Evolutionary conservation across 2,113 vertebrate genomes (phyloP).

Genomic region (Alouatta palliata): DNA sequence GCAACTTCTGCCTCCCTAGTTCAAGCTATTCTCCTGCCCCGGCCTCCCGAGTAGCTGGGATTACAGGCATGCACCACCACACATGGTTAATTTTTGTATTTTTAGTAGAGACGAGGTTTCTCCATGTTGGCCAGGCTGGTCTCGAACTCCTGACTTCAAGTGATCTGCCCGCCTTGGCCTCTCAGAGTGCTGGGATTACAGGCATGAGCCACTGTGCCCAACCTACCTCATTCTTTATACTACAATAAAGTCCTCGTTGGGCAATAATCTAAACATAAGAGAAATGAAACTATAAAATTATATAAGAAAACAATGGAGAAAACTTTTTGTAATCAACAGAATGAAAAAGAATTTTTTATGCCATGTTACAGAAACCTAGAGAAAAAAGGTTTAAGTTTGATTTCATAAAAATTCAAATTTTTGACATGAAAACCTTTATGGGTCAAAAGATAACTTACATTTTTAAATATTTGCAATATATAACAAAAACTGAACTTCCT

Average conservation of each 20-base stretch:
- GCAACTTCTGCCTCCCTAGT: not conserved
- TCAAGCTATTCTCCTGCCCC: too few species aligned
- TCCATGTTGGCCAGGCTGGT: not conserved
- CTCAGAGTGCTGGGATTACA: not conserved
- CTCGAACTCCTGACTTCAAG: not conserved
- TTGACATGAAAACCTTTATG: not conserved
- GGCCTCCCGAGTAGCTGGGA: too few species aligned
- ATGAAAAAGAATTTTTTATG: not conserved
- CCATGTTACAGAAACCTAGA: not conserved
- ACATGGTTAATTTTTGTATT: too few species aligned
- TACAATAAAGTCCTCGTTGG: not conserved
- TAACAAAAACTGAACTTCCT: not conserved
- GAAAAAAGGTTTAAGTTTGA: not conserved
- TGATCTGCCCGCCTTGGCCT: not conserved
- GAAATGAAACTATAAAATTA: not conserved
- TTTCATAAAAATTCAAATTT: not conserved
- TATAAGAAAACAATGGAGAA: not conserved
- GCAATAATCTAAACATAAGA: not conserved
- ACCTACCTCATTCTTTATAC: not conserved
- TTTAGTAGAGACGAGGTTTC: not conserved
- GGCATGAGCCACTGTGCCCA: fast-evolving
- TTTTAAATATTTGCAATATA: not conserved
- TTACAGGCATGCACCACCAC: too few species aligned
- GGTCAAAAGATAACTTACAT: not conserved
- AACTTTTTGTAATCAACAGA: not conserved